Percentiles rank a stretch among this genome's conserved stretches.
These are phyloP conservation scores for Bergia puertoricense DNA, from an alignment of 92 coral and sea anemone species.

Conservation along the genomic window DNA sequence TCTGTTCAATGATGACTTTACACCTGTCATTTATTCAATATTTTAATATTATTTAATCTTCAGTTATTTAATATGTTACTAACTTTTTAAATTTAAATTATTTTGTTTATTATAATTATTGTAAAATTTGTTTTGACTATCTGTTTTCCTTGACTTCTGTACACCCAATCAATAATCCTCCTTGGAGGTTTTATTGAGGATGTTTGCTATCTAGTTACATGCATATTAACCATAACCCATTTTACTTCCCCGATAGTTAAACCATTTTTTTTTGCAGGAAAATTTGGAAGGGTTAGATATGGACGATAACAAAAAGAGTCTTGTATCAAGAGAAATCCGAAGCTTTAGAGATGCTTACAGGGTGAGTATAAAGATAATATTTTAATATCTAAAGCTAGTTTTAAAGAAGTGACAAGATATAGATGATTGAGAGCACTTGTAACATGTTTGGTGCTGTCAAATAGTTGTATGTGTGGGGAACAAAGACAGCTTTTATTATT, in stretches of 20 bases:
- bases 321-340: slow-evolving; percentile 92
- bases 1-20: no score
- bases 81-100: background rate
- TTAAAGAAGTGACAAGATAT: background rate
- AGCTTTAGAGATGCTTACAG: slow-evolving; percentile 90
- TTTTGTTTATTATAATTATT: background rate
- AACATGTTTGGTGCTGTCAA: background rate
- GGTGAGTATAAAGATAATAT: slow-evolving; percentile 51
- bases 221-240: background rate
- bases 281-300: slow-evolving; percentile 95
- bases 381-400: background rate
- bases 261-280: slow-evolving; percentile 55
- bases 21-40: background rate
- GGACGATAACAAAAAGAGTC: slow-evolving; percentile 91
- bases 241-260: background rate
- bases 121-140: background rate
- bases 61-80: background rate
- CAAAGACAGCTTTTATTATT: no score
- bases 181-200: background rate
- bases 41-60: background rate
- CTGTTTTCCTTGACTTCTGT: background rate
- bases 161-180: background rate
- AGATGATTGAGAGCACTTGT: background rate
- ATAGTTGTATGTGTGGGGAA: background rate
- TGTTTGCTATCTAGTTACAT: background rate